Percentiles rank a stretch among this genome's conserved stretches.
phyloP scores from a whole-genome alignment of 2,797 vertebrate species.

The Huso huso region DNA sequence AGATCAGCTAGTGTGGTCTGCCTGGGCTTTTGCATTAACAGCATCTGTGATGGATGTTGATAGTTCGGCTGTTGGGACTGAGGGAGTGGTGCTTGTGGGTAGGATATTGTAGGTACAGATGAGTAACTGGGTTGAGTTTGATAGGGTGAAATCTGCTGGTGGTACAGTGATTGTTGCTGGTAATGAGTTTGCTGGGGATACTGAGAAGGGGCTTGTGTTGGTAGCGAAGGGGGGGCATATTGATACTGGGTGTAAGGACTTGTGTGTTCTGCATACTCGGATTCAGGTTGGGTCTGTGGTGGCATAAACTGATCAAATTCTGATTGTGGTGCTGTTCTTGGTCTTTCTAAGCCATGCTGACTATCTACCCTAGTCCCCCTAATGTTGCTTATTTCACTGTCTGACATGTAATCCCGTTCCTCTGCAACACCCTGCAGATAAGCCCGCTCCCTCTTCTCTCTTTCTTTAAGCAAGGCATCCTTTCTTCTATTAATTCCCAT shows the following conservation, averaged over 20 bases:
- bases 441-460: slow-evolving; percentile 93
- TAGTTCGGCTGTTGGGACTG: slow-evolving; percentile 76
- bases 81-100: slow-evolving; percentile 75
- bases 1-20: slow-evolving; percentile 78
- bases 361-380: slow-evolving; percentile 76
- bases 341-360: slow-evolving; percentile 80
- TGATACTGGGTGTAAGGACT: slow-evolving; percentile 92
- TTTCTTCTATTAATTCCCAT: slow-evolving; percentile 98
- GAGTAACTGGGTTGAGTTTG: slow-evolving; percentile 94
- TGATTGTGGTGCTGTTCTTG: slow-evolving; percentile 87
- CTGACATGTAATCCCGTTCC: slow-evolving; percentile 98
- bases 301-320: slow-evolving; percentile 93
- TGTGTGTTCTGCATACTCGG: slow-evolving; percentile 81
- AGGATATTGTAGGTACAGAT: slow-evolving; percentile 80
- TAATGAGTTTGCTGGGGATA: slow-evolving; percentile 85
- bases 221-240: slow-evolving; percentile 72
- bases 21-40: slow-evolving; percentile 82
- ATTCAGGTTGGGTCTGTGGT: slow-evolving; percentile 87
- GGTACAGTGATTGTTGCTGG: slow-evolving; percentile 83
- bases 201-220: slow-evolving; percentile 83
- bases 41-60: slow-evolving; percentile 80
- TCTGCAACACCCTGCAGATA: slow-evolving; percentile 98
- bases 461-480: slow-evolving; percentile 90
- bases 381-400: slow-evolving; percentile 93
- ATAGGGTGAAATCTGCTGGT: slow-evolving; percentile 88